A percentile compares a stretch with the other conserved stretches of the same genome.
phyloP scores from a whole-genome alignment of 2,888 invertebrate genomes.

The Vanessa cardui region DNA sequence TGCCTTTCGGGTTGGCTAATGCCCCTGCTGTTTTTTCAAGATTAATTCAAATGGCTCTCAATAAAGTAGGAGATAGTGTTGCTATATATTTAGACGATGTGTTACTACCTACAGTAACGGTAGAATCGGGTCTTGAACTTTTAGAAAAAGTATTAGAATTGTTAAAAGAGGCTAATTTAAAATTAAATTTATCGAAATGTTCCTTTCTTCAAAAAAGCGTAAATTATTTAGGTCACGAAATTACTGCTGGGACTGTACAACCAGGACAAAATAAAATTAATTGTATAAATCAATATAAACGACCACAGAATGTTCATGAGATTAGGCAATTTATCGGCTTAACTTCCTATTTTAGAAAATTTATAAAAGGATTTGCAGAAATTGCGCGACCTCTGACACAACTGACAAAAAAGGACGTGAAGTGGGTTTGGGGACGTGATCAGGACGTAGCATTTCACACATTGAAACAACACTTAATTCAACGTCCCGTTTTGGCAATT shows the following conservation, averaged over 20 bases:
- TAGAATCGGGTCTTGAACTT: neutral
- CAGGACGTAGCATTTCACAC: constrained; percentile 30
- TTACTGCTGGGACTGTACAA: constrained; percentile 38
- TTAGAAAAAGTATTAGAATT: neutral
- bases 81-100: neutral
- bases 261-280: constrained; percentile 39
- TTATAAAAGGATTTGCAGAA: constrained; percentile 43
- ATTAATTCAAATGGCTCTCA: neutral
- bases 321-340: constrained; percentile 46
- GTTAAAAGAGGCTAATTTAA: neutral
- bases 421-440: constrained; percentile 37
- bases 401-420: constrained; percentile 39
- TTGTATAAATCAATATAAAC: constrained; percentile 38
- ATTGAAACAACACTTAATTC: constrained; percentile 15
- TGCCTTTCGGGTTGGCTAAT: constrained; percentile 31
- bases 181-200: constrained; percentile 43
- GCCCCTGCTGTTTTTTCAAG: constrained; percentile 4
- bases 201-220: constrained; percentile 41
- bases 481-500: constrained; percentile 41
- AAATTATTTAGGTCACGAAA: constrained; percentile 43
- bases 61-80: neutral
- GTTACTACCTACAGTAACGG: constrained; percentile 20
- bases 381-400: constrained; percentile 43
- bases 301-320: constrained; percentile 43
- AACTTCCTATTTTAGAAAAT: constrained; percentile 47